Conservation (phyloP, 2,113 vertebrate genomes). For the Tringa solitaria region DNA sequence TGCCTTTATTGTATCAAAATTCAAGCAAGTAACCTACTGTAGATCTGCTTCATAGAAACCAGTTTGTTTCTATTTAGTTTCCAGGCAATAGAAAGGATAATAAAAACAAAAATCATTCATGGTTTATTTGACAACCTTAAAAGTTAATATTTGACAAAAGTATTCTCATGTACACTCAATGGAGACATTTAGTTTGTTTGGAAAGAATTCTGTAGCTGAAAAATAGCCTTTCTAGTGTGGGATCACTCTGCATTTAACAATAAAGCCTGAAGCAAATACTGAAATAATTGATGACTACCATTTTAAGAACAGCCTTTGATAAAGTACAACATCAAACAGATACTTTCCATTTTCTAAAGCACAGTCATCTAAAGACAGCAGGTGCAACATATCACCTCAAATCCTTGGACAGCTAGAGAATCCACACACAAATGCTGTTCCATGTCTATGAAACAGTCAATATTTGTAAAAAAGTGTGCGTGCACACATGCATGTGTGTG, state of each 20-base stretch:
- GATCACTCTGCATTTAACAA: neutral
- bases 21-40: constrained; percentile 39
- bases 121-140: constrained; percentile 23
- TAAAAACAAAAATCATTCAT: constrained; percentile 37
- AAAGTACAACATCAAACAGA: neutral
- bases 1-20: constrained; percentile 15
- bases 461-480: neutral
- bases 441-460: neutral
- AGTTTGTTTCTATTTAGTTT: constrained; percentile 48
- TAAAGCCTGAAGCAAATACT: neutral
- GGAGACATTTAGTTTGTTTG: neutral
- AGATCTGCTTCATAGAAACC: constrained; percentile 28
- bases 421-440: neutral
- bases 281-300: neutral
- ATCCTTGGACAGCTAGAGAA: neutral
- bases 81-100: constrained; percentile 29
- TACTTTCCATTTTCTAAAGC: neutral
- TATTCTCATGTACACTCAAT: neutral
- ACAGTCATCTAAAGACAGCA: neutral
- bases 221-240: neutral
- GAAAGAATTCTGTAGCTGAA: neutral
- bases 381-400: neutral
- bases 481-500: accelerated
- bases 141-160: too few relatives aligned
- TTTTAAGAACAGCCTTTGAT: neutral